These are phyloP conservation scores for Cactoblastis cactorum DNA, from an alignment of 2,888 invertebrate genomes.

Conservation along the genomic window DNA sequence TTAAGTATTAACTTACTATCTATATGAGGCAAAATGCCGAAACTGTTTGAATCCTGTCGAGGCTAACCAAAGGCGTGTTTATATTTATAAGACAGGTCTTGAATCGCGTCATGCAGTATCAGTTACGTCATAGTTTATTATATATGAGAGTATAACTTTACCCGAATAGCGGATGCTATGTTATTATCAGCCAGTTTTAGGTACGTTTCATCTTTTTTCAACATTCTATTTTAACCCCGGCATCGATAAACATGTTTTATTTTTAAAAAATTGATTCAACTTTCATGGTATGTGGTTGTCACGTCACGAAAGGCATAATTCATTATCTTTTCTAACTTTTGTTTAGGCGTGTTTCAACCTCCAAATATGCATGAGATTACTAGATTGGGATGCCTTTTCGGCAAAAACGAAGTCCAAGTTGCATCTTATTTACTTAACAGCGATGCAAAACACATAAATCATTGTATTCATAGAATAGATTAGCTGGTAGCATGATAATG, in stretches of 20 bases:
- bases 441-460: too few relatives aligned
- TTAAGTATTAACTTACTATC: too few relatives aligned
- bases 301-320: background rate
- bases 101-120: conserved; percentile 2
- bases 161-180: conserved; percentile 1
- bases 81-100: background rate
- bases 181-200: background rate
- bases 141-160: conserved; percentile 1
- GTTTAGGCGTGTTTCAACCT: too few relatives aligned
- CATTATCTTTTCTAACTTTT: background rate
- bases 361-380: too few relatives aligned
- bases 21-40: background rate
- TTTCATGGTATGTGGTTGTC: background rate
- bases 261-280: background rate
- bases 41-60: conserved; percentile 7
- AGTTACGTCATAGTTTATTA: conserved; percentile 9
- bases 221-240: background rate
- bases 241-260: background rate
- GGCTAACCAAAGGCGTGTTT: conserved; percentile 1
- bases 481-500: background rate
- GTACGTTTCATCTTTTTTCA: background rate
- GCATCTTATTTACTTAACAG: too few relatives aligned
- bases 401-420: too few relatives aligned
- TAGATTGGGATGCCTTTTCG: too few relatives aligned
- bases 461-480: background rate